phyloP scores from a whole-genome alignment of 2,113 vertebrate species.

The Alectura lathami region DNA sequence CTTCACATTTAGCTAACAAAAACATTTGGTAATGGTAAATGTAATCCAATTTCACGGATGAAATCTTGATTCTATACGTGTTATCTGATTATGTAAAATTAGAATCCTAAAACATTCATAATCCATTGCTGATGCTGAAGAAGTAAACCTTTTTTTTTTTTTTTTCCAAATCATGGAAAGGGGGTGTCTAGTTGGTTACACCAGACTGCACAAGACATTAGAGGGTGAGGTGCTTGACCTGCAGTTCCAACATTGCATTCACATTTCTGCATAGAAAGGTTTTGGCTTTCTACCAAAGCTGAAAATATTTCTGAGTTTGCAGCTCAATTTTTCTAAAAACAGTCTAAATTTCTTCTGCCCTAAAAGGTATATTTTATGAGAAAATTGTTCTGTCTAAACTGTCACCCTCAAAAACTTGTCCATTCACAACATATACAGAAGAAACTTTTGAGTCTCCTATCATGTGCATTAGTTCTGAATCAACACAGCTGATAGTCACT shows the following conservation, averaged over 20 bases:
- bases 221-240: constrained; percentile 24
- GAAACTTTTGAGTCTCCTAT: neutral
- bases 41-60: neutral
- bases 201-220: neutral
- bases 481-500: neutral
- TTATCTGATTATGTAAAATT: neutral
- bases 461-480: neutral
- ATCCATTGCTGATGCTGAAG: neutral
- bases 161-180: neutral
- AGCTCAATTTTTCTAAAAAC: constrained; percentile 22
- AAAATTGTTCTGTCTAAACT: neutral
- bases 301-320: neutral
- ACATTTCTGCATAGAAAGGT: neutral
- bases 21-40: accelerated
- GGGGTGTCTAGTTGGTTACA: neutral
- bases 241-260: neutral
- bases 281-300: constrained; percentile 11
- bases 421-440: neutral
- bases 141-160: neutral
- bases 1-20: neutral
- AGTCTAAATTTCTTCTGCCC: neutral
- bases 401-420: neutral
- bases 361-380: neutral
- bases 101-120: neutral
- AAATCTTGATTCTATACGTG: neutral